Evolutionary conservation across 2,888 invertebrate genomes (phyloP).

Genomic region (Volucella inflata): DNA sequence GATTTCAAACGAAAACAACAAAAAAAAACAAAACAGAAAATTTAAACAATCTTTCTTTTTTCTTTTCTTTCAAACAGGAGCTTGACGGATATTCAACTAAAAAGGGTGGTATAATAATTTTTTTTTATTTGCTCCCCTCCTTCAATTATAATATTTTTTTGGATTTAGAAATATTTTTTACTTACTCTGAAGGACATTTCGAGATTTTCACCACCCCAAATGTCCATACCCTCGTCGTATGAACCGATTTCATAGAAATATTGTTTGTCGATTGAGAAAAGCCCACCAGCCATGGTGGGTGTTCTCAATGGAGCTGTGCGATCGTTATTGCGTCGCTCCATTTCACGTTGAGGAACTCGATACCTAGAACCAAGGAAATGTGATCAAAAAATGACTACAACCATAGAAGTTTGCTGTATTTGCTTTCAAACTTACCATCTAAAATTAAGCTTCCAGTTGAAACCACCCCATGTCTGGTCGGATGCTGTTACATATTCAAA

Average conservation of each 20-base stretch:
- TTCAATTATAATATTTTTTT: background rate
- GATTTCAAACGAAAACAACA: conserved; percentile 39
- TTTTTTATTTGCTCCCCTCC: conserved; percentile 8
- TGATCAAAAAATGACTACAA: background rate
- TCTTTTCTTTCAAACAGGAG: conserved; percentile 10
- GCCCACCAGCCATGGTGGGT: conserved; percentile 99
- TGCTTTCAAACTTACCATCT: conserved; percentile 89
- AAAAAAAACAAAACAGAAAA: conserved; percentile 31
- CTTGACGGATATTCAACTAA: conserved; percentile 41
- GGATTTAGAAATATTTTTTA: conserved; percentile 33
- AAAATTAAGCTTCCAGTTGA: conserved; percentile 99
- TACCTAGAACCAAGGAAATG: conserved; percentile 87
- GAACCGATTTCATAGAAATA: conserved; percentile 99
- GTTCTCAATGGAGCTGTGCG: conserved; percentile 96
- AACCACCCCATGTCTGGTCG: conserved; percentile 99
- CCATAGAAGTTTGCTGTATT: background rate
- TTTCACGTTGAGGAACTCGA: conserved; percentile 98
- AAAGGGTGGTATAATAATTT: conserved; percentile 35
- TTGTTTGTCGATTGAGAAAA: conserved; percentile 96
- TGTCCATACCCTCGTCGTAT: conserved; percentile 99
- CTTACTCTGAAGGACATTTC: conserved; percentile 85
- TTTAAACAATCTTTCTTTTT: background rate
- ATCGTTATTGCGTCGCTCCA: conserved; percentile 96
- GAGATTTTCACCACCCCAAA: conserved; percentile 92
- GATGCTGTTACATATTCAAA: conserved; percentile 99